Evolutionary conservation across 2,888 invertebrate species (phyloP), one percentile per base, ranked within the genome.

Genomic region (Ennomos quercinarius): DNA sequence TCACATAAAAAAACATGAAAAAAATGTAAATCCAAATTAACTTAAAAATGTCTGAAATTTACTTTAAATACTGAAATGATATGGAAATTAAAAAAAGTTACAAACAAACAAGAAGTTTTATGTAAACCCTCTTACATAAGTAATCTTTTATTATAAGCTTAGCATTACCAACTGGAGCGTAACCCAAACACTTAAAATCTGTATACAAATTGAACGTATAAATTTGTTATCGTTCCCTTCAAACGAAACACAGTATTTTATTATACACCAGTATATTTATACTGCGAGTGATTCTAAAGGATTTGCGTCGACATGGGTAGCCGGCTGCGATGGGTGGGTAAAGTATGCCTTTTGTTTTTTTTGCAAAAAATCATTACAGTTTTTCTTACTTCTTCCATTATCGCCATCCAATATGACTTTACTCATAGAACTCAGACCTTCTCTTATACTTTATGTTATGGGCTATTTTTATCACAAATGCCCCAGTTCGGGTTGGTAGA

Each of bases 251-350:
- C 46, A 34, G 43, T 55, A 47, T 50, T 60, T 61, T 58, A 62
- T 44, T 48, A 40, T 60, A 54, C 57, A 74, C 79, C 79, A 74
- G 73, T 74, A 73, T 54, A 41, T 52, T 57, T 51, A 49, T 41
- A 39, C 37, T 27, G 37, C 8, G 36, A 51, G 59, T 56, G 57
- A 48, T 58, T 60, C 54, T 37, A 48, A 50, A 55, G 57, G 48
- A 61, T 49, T 58, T 60, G 53, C 46, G 47, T 27, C 42, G 50
- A 45, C 27, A 62, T 60, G 62, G 37, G 47, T 41, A 45, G 57
- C 45, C 51, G 55, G 45, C 42, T 11, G 35, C n/a, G 36, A 9
- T 45, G 37, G 48, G 55, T 57, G 27, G 59, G 63, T 63, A 59
- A 66, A 52, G 54, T 57, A 55, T 51, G 35, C 10, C 47, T 62